Conservation (phyloP, 2,888 invertebrate genomes). For the Gortyna flavago region DNA sequence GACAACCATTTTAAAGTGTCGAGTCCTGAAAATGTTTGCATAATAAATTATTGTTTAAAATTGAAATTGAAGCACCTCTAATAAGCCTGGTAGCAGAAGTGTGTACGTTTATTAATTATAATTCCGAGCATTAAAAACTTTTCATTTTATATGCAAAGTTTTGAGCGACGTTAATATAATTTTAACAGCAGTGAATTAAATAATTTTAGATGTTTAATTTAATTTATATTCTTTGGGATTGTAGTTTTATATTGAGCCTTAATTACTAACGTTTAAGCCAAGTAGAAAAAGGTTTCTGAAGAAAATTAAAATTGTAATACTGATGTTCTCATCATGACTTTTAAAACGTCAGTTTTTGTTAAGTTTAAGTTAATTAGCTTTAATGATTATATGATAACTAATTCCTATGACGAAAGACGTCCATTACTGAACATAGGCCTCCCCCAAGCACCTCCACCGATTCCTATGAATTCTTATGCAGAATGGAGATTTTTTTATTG, state of each 20-base stretch:
- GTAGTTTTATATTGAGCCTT: slow-evolving; percentile 20
- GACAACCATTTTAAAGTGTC: slow-evolving; percentile 4
- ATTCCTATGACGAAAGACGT: neutral
- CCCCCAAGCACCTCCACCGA: no score
- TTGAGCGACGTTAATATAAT: slow-evolving; percentile 59
- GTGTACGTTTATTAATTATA: slow-evolving; percentile 53
- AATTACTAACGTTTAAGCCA: slow-evolving; percentile 23
- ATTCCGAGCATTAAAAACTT: slow-evolving; percentile 56
- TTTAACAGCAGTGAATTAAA: slow-evolving; percentile 58
- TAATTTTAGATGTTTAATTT: slow-evolving; percentile 50
- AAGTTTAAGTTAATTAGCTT: slow-evolving; percentile 15
- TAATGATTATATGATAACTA: neutral
- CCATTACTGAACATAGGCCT: no score
- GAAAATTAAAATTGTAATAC: slow-evolving; percentile 31
- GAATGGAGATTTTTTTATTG: neutral
- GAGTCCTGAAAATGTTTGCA: slow-evolving; percentile 24
- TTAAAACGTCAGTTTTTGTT: slow-evolving; percentile 1
- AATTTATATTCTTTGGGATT: slow-evolving; percentile 34
- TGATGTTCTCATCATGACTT: neutral
- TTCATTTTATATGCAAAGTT: slow-evolving; percentile 56
- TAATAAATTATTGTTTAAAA: slow-evolving; percentile 31
- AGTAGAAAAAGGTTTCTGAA: slow-evolving; percentile 12
- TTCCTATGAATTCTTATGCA: neutral
- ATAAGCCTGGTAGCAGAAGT: slow-evolving; percentile 18
- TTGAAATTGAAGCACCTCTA: slow-evolving; percentile 20